Percentiles rank a stretch among this genome's conserved stretches.
phyloP scores from a whole-genome alignment of 2,113 vertebrate species.

The Periophthalmodon schlosseri region DNA sequence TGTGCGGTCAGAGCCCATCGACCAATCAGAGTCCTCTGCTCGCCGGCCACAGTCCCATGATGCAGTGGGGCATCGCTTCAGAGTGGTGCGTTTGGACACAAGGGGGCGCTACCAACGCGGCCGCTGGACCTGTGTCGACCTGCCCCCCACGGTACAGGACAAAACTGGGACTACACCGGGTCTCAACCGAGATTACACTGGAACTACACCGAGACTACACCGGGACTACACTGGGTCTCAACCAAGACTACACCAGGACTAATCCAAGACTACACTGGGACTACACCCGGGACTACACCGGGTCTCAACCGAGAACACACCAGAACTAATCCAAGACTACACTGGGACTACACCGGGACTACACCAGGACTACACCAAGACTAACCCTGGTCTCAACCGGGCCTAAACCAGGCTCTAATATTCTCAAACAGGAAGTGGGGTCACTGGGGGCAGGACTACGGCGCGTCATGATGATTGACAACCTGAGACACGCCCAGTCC shows the following conservation, averaged over 20 bases:
- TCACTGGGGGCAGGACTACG: slow-evolving; percentile 67
- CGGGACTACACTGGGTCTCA: not conserved
- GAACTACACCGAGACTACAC: not conserved
- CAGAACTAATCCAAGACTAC: not conserved
- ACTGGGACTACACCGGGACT: not conserved
- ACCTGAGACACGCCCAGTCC: slow-evolving; percentile 82
- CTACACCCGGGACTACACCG: not conserved
- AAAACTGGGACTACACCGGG: not conserved
- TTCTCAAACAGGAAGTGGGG: slow-evolving; percentile 60
- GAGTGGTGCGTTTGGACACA: slow-evolving; percentile 82
- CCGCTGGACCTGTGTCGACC: slow-evolving; percentile 85
- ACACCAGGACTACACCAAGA: not conserved
- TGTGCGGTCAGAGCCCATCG: slow-evolving; percentile 79
- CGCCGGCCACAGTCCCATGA: slow-evolving; percentile 61
- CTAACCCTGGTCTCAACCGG: slow-evolving; percentile 51
- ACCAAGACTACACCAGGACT: slow-evolving; percentile 65
- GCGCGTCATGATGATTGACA: slow-evolving; percentile 69
- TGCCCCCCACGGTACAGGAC: slow-evolving; percentile 27
- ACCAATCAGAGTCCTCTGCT: slow-evolving; percentile 58
- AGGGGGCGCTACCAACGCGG: slow-evolving; percentile 77
- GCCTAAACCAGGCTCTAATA: slow-evolving; percentile 66
- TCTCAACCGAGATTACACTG: not conserved
- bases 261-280: slow-evolving; percentile 47
- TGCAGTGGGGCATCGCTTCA: slow-evolving; percentile 72
- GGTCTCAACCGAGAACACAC: not conserved